A percentile compares a stretch with the other conserved stretches of the same genome.
These are phyloP conservation scores for Rhinogobius similis DNA, from an alignment of 2,113 vertebrate species.

Conservation along the genomic window DNA sequence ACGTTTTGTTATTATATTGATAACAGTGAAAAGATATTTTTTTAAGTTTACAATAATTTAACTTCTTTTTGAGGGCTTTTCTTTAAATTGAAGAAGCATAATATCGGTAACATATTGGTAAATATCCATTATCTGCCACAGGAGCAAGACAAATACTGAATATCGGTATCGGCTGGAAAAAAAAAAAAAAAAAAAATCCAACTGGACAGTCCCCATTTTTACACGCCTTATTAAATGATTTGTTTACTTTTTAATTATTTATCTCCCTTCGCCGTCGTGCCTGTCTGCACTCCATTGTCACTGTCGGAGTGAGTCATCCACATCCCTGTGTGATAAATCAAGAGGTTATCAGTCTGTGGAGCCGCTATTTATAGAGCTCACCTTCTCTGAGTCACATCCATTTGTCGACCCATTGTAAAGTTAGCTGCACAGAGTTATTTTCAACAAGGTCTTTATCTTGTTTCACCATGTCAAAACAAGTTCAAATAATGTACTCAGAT, in stretches of 20 bases:
- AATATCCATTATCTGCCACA: neutral
- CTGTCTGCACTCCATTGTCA: constrained; percentile 40
- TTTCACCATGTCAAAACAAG: constrained; percentile 36
- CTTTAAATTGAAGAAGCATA: neutral
- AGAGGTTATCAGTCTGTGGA: constrained; percentile 64
- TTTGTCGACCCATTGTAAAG: constrained; percentile 66
- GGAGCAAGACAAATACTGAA: neutral
- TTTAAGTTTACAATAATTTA: too few species aligned
- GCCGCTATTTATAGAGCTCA: constrained; percentile 72
- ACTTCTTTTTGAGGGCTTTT: neutral
- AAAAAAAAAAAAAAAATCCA: too few species aligned
- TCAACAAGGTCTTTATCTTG: constrained; percentile 34
- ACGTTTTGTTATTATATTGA: too few species aligned
- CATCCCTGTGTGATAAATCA: constrained; percentile 73
- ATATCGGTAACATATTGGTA: neutral
- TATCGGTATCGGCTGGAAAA: too few species aligned
- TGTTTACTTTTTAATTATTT: neutral
- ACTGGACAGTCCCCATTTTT: too few species aligned
- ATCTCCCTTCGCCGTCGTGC: constrained; percentile 10
- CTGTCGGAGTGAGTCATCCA: constrained; percentile 74
- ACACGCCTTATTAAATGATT: too few species aligned
- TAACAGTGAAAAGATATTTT: too few species aligned
- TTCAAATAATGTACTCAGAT: constrained; percentile 19
- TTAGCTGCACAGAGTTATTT: constrained; percentile 45
- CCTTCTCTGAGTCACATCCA: constrained; percentile 54